Evolutionary conservation across 2,113 vertebrate genomes (phyloP).

Genomic region (Xiphias gladius): DNA sequence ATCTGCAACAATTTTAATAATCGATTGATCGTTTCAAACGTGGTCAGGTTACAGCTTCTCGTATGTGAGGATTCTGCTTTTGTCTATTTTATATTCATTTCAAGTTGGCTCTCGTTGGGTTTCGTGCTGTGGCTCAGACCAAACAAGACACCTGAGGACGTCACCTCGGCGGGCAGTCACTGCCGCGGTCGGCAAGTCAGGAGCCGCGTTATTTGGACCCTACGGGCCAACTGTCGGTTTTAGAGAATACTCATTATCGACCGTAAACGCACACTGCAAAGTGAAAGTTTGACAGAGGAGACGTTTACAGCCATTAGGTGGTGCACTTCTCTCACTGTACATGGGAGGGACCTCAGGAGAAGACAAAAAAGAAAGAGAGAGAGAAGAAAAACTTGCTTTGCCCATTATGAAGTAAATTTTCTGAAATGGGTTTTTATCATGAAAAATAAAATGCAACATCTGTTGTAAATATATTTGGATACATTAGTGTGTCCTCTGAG

Average conservation of each 20-base stretch:
- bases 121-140: not conserved
- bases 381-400: conserved; percentile 69
- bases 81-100: not conserved
- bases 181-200: not conserved
- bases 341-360: conserved; percentile 59
- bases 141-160: not conserved
- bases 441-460: conserved; percentile 89
- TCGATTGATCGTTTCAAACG: not conserved
- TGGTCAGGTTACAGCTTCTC: not conserved
- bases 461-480: conserved; percentile 89
- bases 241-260: not conserved
- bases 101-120: not conserved
- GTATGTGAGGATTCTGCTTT: not conserved
- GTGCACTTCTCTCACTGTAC: conserved; percentile 84
- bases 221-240: conserved; percentile 20
- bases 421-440: conserved; percentile 87
- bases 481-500: conserved; percentile 87
- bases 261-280: conserved; percentile 3
- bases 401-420: conserved; percentile 84
- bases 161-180: not conserved
- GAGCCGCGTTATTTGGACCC: conserved; percentile 5
- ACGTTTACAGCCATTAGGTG: conserved; percentile 81
- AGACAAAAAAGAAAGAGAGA: conserved; percentile 49
- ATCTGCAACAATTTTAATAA: not conserved
- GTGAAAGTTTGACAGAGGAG: conserved; percentile 31